Base-by-base conservation (phyloP, 1,140 invertebrate species). In the Orius insidiosus region DNA sequence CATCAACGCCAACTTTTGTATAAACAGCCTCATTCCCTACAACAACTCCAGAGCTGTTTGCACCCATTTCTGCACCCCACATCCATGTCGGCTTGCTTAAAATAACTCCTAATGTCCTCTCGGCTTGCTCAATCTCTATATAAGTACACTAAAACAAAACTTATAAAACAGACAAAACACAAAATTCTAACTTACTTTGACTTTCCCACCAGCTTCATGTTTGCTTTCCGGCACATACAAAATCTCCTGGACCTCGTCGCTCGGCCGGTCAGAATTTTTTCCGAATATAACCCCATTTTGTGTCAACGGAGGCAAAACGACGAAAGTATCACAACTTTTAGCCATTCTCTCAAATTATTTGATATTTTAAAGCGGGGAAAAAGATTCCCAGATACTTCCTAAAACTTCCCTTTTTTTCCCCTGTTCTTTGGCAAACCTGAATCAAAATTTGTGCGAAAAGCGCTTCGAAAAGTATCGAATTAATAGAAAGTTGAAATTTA, bases 31-130 rank as follows among this genome's bases (percentile, higher is more conserved):
- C 76, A 62, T 81, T 82, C 14, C 80, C 80, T 48, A 82, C 74
- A 19, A 68, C 74, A 13, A 85, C 75, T 35, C 74, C 75, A 52
- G 72, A 68, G 49, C 80, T 72, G 63, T 84, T 85, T 8, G 78
- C 72, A 9, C 81, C 81, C 77, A 83, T 83, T 63, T 84, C 81
- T 1, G 78, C 78, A 13, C 80, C 81, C 80, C 80, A 84, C 72
- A 79, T 78, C 79, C 80, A 83, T 4, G 70, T 66, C 11, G 80
- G 77, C 56, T 82, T 82, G 53, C 78, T 81, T 30, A 84, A 58
- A 49, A 85, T 74, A 0, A 80, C 71, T 18, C 69, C 72, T 58
- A 76, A 63, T 1, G 75, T 74, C 10, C 34, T 30, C 1, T 60
- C 53, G 1, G 63, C 60, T 55, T 75, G 71, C 46, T 76, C 73